Conservation (phyloP, 2,797 vertebrate species). For the Sylvilagus floridanus region DNA sequence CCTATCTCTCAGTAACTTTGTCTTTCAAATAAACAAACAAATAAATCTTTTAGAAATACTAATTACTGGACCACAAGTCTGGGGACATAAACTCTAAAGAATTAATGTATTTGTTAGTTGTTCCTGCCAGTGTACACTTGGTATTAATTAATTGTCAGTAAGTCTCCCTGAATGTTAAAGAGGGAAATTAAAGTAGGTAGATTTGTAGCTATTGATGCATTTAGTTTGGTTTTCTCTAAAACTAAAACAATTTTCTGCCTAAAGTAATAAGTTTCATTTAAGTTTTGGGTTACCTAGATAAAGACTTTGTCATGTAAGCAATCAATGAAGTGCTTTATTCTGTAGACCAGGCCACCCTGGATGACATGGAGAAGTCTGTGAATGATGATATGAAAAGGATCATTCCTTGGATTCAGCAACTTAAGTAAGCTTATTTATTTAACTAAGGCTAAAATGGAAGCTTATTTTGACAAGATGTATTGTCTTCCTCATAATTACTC, state of each 20-base stretch:
- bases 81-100: conserved; percentile 38
- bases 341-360: conserved; percentile 95
- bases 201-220: conserved; percentile 47
- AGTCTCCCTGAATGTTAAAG: conserved; percentile 31
- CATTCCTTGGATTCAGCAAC: conserved; percentile 96
- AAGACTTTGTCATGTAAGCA: conserved; percentile 55
- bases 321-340: conserved; percentile 67
- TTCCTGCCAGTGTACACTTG: conserved; percentile 45
- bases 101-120: conserved; percentile 49
- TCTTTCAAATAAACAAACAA: too few species aligned
- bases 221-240: conserved; percentile 57
- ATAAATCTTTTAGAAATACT: too few species aligned
- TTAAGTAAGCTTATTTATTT: conserved; percentile 92
- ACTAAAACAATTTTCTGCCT: conserved; percentile 6
- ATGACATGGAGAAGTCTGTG: conserved; percentile 97
- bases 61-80: conserved; percentile 48
- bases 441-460: conserved; percentile 65
- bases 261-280: conserved; percentile 59
- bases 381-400: conserved; percentile 99
- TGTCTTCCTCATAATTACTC: conserved; percentile 58
- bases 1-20: too few species aligned
- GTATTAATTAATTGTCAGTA: conserved; percentile 28
- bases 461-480: conserved; percentile 39
- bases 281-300: conserved; percentile 37
- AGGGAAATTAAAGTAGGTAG: conserved; percentile 49